Evolutionary conservation across 2,888 invertebrate species (phyloP), one percentile per base, ranked within the genome.

Genomic region (Leptinotarsa rubiginosa): DNA sequence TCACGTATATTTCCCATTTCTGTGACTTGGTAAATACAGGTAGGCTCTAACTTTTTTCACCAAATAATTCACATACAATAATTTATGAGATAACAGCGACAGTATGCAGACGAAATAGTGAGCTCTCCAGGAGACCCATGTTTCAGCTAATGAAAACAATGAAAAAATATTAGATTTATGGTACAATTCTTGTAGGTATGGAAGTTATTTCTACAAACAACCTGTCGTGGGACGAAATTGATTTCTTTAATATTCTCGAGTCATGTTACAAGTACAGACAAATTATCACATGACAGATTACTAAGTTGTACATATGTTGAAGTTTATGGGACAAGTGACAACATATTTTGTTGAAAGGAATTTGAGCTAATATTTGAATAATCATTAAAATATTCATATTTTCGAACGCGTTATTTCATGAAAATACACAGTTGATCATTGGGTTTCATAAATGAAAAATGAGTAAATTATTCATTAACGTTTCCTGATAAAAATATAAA

Each of bases 201-300:
- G n/a, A 62, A 62, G 10, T 16, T 16, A 62, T 62, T 31, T 16
- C 25, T 25, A 62, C 31, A 62, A 68, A 68, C 68, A 68, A 18
- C 7, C 20, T 54, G 16, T 56, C 25, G 68, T 68, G 54, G 68
- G 68, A 54, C 18, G 68, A 68, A 68, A 68, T 54, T 54, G 52
- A 68, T 68, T 68, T 20, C 68, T 68, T 68, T 54, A 22, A 67
- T 67, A 62, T 25, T 67, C 20, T 52, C 25, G n/a, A 47, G 52
- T 47, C 68, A 54, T 68, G 68, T 68, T 68, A 54, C 41, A n/a
- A 54, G 68, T 56, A 22, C 20, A 68, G 68, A 68, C 68, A 68
- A 56, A 68, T 68, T 54, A 68, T 68, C 56, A 54, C 68, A 68
- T 54, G 68, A 68, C 54, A 68, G 54, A 47, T 20, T 47, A 68